phyloP scores from a whole-genome alignment of 2,888 invertebrate species.

The Terebella lapidaria region DNA sequence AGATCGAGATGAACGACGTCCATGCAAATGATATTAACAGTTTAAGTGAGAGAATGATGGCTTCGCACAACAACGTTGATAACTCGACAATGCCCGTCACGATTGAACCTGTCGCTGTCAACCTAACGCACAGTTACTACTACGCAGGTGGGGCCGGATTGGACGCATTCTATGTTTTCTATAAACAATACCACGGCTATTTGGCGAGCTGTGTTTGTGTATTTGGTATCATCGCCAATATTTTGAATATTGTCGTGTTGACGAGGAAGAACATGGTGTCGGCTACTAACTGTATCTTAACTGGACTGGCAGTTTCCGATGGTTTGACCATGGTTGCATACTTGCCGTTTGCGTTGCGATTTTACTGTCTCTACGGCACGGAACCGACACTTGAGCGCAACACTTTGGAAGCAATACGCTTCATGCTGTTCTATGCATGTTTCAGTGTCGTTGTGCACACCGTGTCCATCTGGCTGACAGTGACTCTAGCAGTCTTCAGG shows the following conservation, averaged over 20 bases:
- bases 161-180: conserved; percentile 15
- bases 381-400: conserved; percentile 32
- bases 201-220: conserved; percentile 78
- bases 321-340: conserved; percentile 83
- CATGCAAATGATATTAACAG: too few relatives aligned
- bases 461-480: conserved; percentile 89
- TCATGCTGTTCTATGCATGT: conserved; percentile 71
- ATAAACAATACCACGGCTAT: conserved; percentile 67
- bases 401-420: conserved; percentile 27
- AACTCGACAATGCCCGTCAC: too few relatives aligned
- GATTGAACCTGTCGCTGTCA: too few relatives aligned
- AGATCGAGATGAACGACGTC: too few relatives aligned
- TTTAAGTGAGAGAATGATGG: too few relatives aligned
- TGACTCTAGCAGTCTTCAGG: conserved; percentile 88
- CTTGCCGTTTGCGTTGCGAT: conserved; percentile 80
- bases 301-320: conserved; percentile 79
- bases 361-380: conserved; percentile 41
- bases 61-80: too few relatives aligned
- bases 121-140: too few relatives aligned
- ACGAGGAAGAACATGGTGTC: conserved; percentile 80
- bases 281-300: conserved; percentile 72
- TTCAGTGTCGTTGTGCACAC: conserved; percentile 84
- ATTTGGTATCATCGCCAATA: conserved; percentile 81
- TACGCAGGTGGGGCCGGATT: conserved; percentile 12
- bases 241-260: conserved; percentile 81